Percentiles rank a stretch among this genome's conserved stretches.
These are phyloP conservation scores for Microtus montanus DNA, from an alignment of 2,113 vertebrate species.

Conservation along the genomic window DNA sequence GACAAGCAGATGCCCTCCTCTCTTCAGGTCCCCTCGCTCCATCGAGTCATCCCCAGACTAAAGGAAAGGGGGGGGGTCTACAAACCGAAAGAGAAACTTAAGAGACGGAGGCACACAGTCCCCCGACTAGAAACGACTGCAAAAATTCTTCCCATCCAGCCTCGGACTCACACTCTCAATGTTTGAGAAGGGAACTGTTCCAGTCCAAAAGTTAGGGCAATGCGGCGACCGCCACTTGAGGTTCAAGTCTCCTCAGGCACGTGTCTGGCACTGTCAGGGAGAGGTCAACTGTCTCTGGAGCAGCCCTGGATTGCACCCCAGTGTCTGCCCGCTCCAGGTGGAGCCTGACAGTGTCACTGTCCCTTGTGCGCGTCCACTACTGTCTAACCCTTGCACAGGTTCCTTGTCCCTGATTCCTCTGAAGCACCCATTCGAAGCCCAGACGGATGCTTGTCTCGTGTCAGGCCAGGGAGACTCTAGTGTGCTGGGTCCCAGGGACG, in stretches of 20 bases:
- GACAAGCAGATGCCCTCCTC: conserved; percentile 54
- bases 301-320: neutral
- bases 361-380: neutral
- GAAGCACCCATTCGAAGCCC: neutral
- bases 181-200: neutral
- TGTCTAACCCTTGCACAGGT: neutral
- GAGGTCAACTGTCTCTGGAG: neutral
- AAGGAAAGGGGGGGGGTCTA: neutral
- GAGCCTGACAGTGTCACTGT: conserved; percentile 1
- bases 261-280: neutral
- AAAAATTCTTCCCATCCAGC: conserved; percentile 14
- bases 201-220: neutral
- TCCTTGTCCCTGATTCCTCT: neutral
- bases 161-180: neutral
- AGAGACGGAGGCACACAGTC: neutral
- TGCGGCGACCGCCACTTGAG: neutral
- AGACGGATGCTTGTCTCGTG: neutral
- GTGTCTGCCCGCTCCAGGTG: neutral
- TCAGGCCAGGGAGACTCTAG: neutral
- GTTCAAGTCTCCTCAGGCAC: conserved; percentile 18
- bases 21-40: conserved; percentile 53
- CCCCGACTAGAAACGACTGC: neutral
- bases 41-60: conserved; percentile 52
- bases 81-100: conserved; percentile 77
- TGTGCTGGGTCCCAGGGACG: neutral